Conservation (phyloP, 2,113 vertebrate genomes). For the Pollimyrus isidori region DNA sequence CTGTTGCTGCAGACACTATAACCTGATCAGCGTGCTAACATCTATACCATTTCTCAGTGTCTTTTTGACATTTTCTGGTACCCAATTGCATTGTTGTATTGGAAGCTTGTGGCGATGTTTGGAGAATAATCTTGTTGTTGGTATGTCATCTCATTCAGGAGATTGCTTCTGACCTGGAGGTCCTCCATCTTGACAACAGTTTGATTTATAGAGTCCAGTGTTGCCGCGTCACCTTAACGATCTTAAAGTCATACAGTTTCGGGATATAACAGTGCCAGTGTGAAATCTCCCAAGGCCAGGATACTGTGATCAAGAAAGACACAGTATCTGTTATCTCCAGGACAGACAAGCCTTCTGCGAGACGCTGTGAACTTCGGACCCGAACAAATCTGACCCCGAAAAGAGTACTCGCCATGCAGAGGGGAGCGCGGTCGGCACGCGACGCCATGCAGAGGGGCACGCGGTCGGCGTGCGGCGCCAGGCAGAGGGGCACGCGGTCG, state of each 20-base stretch:
- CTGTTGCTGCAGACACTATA: background rate
- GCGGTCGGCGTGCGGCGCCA: too few species aligned
- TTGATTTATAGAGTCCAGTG: background rate
- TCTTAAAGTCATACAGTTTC: background rate
- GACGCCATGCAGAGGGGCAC: too few species aligned
- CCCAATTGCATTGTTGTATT: background rate
- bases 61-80: background rate
- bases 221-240: background rate
- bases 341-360: background rate
- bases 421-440: too few species aligned
- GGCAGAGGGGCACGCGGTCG: too few species aligned
- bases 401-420: background rate
- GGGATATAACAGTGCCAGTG: background rate
- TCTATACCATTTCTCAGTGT: background rate
- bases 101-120: background rate
- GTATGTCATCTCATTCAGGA: background rate
- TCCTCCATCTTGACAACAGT: background rate
- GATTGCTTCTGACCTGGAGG: background rate
- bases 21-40: background rate
- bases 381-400: background rate
- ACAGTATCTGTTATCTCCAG: background rate
- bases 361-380: background rate
- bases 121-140: background rate
- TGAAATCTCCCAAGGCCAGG: background rate
- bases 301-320: background rate